Evolutionary conservation across 1,140 invertebrate species (phyloP), one percentile per base, ranked within the genome.

Genomic region (Drosophila sp.): DNA sequence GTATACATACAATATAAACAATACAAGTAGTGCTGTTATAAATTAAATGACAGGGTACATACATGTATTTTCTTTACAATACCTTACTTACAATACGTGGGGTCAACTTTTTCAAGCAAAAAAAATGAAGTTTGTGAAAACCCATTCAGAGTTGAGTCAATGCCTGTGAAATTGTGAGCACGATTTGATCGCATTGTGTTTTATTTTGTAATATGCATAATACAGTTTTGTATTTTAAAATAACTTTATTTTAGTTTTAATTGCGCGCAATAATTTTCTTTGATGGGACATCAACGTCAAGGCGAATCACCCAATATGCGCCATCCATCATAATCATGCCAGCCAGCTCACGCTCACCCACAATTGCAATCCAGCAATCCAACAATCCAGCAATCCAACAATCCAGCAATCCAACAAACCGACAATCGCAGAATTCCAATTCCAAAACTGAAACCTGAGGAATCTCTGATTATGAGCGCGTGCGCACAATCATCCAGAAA

Each of bases 261-360:
- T 87, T 87, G 83, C 63, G 83, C 76, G 83, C 83, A 89, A 89
- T 89, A 89, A 89, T 89, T 89, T 89, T 83, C 79, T 78, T 80
- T 89, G 83, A 89, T 89, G 83, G 79, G 65, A 73, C 83, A 89
- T 89, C 82, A 87, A 89, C 78, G 82, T 87, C 82, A 87, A 79
- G 78, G 72, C 79, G 83, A 82, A 83, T 83, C 79, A 79, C 79
- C 78, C 40, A 66, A 74, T 76, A 87, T 75, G 73, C 83, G 86
- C 75, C 82, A 86, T 86, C 82, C 82, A 86, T 86, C 82, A 86
- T 86, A 87, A 87, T 62, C 34, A 77, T 56, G 64, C 64, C 71
- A 69, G 64, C 64, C 71, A 69, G 71, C 71, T 67, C 64, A 67
- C 32, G n/a, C n/a, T n/a, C n/a, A n/a, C n/a, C n/a, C n/a, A n/a